Evolutionary conservation across 2,113 vertebrate genomes (phyloP).

Genomic region (Circaetus cinerascens): DNA sequence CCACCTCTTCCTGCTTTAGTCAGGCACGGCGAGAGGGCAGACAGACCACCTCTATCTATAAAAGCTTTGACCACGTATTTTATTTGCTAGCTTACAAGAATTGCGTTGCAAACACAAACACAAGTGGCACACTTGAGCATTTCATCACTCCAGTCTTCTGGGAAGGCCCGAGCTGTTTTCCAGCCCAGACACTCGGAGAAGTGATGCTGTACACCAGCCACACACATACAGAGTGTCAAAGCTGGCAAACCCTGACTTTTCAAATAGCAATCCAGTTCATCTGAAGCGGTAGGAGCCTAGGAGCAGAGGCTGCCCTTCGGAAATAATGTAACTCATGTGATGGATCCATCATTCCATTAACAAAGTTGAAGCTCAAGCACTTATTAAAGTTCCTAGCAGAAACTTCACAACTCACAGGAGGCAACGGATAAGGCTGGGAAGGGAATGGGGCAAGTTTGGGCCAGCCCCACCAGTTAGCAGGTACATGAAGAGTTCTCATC

Average conservation of each 20-base stretch:
- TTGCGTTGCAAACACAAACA: not conserved
- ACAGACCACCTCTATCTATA: not conserved
- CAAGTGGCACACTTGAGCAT: rapidly evolving
- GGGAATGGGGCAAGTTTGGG: not conserved
- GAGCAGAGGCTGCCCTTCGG: not conserved
- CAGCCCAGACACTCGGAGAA: not conserved
- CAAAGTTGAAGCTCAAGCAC: not conserved
- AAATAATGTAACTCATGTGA: not conserved
- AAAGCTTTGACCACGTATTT: not conserved
- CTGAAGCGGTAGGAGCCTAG: not conserved
- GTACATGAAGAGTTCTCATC: not conserved
- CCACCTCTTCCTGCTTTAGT: not conserved
- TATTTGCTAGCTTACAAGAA: not conserved
- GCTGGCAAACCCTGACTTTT: not conserved
- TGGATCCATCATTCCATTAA: not conserved
- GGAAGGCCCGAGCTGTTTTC: not conserved
- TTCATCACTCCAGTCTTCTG: not conserved
- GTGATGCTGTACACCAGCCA: not conserved
- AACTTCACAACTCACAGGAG: not conserved
- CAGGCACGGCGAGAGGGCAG: not conserved
- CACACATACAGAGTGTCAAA: rapidly evolving
- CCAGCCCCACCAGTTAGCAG: not conserved
- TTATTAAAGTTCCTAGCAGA: not conserved
- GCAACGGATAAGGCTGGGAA: not conserved
- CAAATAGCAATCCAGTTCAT: not conserved